Evolutionary conservation across 2,113 vertebrate genomes (phyloP).

Genomic region (Sander lucioperca): DNA sequence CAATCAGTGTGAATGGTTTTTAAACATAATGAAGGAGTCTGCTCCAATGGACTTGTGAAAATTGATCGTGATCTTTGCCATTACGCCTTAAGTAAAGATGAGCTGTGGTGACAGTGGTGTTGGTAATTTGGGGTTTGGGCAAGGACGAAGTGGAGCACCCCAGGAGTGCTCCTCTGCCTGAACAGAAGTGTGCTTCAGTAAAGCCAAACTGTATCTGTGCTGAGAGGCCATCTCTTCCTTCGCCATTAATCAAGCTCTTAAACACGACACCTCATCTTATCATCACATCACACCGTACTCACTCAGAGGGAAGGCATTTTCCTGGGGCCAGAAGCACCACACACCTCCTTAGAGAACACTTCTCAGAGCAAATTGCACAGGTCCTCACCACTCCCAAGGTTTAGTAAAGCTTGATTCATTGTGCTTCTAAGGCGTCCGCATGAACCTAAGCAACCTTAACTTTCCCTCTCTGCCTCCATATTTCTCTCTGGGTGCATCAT

Average conservation of each 20-base stretch:
- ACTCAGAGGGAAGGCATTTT: constrained; percentile 69
- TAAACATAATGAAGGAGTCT: constrained; percentile 84
- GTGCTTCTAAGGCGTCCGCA: constrained; percentile 67
- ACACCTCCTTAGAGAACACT: constrained; percentile 76
- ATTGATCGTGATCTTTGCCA: constrained; percentile 85
- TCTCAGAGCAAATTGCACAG: constrained; percentile 74
- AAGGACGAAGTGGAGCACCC: constrained; percentile 57
- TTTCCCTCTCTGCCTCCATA: constrained; percentile 70
- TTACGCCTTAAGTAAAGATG: constrained; percentile 81
- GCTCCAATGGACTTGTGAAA: constrained; percentile 79
- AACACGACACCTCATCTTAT: constrained; percentile 81
- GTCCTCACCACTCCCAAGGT: constrained; percentile 72
- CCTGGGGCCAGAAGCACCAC: constrained; percentile 63
- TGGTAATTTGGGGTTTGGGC: constrained; percentile 77
- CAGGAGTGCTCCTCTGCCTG: constrained; percentile 58
- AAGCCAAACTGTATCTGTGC: constrained; percentile 76
- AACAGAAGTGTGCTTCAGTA: constrained; percentile 77
- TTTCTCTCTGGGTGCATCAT: constrained; percentile 72
- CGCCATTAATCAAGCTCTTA: constrained; percentile 82
- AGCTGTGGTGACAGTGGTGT: constrained; percentile 74
- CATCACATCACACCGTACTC: constrained; percentile 71
- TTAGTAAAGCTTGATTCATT: constrained; percentile 80
- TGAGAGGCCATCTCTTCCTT: constrained; percentile 77
- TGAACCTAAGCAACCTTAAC: constrained; percentile 77
- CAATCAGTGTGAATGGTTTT: constrained; percentile 87